Conservation (phyloP, 2,888 invertebrate species). For the Epinotia demarniana region DNA sequence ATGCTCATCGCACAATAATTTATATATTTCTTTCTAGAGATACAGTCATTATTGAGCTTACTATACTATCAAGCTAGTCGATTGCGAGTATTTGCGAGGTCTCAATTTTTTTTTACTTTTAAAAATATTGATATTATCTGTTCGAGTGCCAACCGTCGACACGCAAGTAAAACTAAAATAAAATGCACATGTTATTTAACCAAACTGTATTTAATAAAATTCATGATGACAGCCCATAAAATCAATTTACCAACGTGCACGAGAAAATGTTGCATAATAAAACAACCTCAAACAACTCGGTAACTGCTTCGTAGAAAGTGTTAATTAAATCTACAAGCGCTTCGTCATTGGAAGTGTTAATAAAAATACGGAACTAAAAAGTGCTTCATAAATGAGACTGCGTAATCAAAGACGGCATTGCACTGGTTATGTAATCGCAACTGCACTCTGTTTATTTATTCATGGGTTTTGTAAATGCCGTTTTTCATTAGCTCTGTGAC, state of each 20-base stretch:
- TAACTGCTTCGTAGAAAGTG: constrained; percentile 12
- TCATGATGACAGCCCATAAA: neutral
- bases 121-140: no score
- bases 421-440: constrained; percentile 2
- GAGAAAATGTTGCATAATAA: neutral
- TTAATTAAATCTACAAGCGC: constrained; percentile 12
- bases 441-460: constrained; percentile 22
- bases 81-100: no score
- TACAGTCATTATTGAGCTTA: no score
- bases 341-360: constrained; percentile 18
- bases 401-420: constrained; percentile 34
- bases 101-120: no score
- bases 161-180: no score
- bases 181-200: no score
- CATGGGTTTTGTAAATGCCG: constrained; percentile 3
- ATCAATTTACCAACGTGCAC: neutral
- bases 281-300: neutral
- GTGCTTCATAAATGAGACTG: constrained; percentile 19
- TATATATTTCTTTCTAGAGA: no score
- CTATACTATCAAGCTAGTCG: no score
- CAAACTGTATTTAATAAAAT: no score
- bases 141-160: no score
- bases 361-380: constrained; percentile 12
- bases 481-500: constrained; percentile 30
- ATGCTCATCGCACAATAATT: no score